Base-by-base conservation (phyloP, 2,888 invertebrate species). In the Thereva nobilitata region DNA sequence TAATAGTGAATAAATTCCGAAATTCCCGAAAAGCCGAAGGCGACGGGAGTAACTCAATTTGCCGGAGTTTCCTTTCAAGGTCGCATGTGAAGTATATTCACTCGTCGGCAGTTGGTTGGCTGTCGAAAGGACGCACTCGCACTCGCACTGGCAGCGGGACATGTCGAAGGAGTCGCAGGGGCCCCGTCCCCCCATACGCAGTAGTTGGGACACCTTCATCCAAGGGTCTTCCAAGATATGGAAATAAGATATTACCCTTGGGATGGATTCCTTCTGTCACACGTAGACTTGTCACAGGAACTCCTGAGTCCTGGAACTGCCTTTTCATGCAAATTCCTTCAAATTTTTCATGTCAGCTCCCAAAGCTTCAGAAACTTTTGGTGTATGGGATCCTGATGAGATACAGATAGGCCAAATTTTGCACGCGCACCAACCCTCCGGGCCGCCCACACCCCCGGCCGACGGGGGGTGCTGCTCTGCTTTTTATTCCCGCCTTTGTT, bases 271-370 rank as follows among this genome's bases (percentile, higher is more conserved):
- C 49, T 59, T 38, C 38, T 59, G 59, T 47, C 47, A 47, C 59
- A 59, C 59, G 47, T 59, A 47, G 59, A 59, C 59, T 47, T 59
- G 59, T 59, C 59, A 49, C 59, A 12, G 59, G 38, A 59, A 23
- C 23, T 23, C 23, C 23, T 23, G 23, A 23, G 23, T 23, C 23
- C 23, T 23, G 23, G 59, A 59, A 59, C 59, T 35, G 47, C 59
- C 49, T 59, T 59, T 59, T 59, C 59, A 59, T 59, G 59, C 38
- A 59, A 59, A 59, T 59, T 59, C 49, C 38, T 38, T 59, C 59
- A 47, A 59, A 59, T 59, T 59, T 59, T 59, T 59, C 59, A 59
- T 49, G 59, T 59, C 59, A 59, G 59, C 38, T 49, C 59, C 59
- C 12, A 59, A 37, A 45, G 12, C 47, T 47, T 23, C 59, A 59